phyloP scores from a whole-genome alignment of 2,113 vertebrate species.

The Psettodes erumei region DNA sequence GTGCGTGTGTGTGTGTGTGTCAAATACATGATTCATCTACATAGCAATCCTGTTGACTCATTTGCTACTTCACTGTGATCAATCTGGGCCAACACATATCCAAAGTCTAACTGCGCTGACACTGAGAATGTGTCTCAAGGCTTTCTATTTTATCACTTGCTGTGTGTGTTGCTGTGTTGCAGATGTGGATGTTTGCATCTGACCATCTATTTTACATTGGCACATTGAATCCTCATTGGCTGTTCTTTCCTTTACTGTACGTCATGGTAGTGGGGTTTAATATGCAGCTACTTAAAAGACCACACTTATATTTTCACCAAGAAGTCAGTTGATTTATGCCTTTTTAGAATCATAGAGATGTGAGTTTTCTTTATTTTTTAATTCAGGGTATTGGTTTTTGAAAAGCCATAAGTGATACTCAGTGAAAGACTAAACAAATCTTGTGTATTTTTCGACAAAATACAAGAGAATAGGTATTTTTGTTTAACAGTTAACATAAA shows the following conservation, averaged over 20 bases:
- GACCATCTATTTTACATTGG: conserved; percentile 33
- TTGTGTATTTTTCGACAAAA: not conserved
- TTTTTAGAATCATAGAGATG: not conserved
- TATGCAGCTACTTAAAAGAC: conserved; percentile 11
- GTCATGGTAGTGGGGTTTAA: not conserved
- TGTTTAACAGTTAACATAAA: not conserved
- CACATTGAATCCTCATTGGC: not conserved
- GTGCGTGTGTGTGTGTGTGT: not conserved
- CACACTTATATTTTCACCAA: not conserved
- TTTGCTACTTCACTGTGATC: conserved; percentile 8
- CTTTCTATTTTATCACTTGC: conserved; percentile 2
- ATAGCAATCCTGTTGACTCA: not conserved
- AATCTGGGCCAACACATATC: not conserved
- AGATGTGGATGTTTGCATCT: conserved; percentile 11
- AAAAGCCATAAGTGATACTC: not conserved
- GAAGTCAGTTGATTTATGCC: not conserved
- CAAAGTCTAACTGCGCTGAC: not conserved
- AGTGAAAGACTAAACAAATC: not conserved
- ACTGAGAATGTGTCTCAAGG: not conserved
- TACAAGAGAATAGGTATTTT: conserved; percentile 8
- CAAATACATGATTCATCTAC: conserved; percentile 3
- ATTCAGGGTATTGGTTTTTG: not conserved
- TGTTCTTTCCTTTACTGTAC: conserved; percentile 1
- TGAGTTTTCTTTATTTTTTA: not conserved
- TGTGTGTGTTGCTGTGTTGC: conserved; percentile 4